Evolutionary conservation across 1,140 invertebrate species (phyloP).

Genomic region (Apis laboriosa): DNA sequence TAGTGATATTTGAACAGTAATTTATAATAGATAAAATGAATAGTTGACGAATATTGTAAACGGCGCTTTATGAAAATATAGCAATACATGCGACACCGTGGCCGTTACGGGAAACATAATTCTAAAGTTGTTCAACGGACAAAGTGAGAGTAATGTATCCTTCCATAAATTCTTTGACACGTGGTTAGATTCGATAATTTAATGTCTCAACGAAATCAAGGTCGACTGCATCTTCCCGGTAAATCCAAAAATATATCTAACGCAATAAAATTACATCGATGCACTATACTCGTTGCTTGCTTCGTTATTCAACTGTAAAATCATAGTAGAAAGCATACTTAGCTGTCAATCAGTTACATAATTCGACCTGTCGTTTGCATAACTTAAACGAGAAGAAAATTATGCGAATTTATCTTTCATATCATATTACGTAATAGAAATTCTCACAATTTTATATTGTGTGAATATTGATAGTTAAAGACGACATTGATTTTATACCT

Average conservation of each 20-base stretch:
- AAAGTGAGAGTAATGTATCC: not conserved
- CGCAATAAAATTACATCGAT: conserved; percentile 2
- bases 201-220: not conserved
- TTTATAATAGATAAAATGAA: not conserved
- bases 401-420: not conserved
- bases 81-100: not conserved
- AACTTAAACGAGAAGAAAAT: conserved; percentile 17
- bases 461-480: not conserved
- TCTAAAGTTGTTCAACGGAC: not conserved
- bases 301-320: not conserved
- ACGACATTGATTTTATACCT: not conserved
- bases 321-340: not conserved
- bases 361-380: conserved; percentile 14
- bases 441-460: not conserved
- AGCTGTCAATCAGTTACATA: conserved; percentile 17
- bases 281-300: not conserved
- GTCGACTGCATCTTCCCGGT: not conserved
- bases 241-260: conserved; percentile 27
- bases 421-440: not conserved
- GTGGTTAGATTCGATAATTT: not conserved
- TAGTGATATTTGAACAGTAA: not conserved
- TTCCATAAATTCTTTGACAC: not conserved
- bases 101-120: not conserved
- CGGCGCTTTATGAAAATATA: not conserved
- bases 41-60: not conserved